These are phyloP conservation scores for Apotomis turbidana DNA, from an alignment of 2,888 invertebrate species.

Conservation along the genomic window DNA sequence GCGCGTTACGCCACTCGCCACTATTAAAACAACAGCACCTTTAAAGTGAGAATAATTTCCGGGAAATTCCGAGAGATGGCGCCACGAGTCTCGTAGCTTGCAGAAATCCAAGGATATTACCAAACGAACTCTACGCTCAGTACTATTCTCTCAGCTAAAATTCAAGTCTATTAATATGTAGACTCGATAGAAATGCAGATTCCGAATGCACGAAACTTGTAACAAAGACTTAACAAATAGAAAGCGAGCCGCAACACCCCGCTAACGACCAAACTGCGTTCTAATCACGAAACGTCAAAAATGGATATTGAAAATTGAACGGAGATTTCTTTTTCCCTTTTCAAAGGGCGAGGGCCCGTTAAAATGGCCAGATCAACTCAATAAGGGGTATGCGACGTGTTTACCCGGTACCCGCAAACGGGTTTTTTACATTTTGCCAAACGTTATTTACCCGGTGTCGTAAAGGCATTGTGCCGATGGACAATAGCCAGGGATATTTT, in stretches of 20 bases:
- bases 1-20: background rate
- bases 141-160: constrained; percentile 7
- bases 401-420: constrained; percentile 81
- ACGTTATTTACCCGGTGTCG: constrained; percentile 82
- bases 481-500: constrained; percentile 73
- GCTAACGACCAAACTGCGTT: constrained; percentile 81
- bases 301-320: constrained; percentile 83
- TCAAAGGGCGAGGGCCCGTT: constrained; percentile 75
- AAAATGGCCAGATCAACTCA: constrained; percentile 83
- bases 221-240: constrained; percentile 35
- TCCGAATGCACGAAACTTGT: constrained; percentile 26
- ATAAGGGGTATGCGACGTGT: constrained; percentile 80
- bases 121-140: constrained; percentile 3
- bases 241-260: constrained; percentile 40
- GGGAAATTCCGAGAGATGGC: constrained; percentile 36
- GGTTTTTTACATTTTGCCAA: constrained; percentile 79
- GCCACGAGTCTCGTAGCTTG: constrained; percentile 22
- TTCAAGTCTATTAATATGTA: constrained; percentile 9
- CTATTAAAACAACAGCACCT: background rate
- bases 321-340: constrained; percentile 67
- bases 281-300: constrained; percentile 83
- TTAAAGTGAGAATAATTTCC: constrained; percentile 2
- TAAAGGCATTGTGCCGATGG: constrained; percentile 78
- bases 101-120: constrained; percentile 1
- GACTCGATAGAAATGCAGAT: constrained; percentile 10